Evolutionary conservation across 2,888 invertebrate genomes (phyloP).

Genomic region (Pseudococcus viburni): DNA sequence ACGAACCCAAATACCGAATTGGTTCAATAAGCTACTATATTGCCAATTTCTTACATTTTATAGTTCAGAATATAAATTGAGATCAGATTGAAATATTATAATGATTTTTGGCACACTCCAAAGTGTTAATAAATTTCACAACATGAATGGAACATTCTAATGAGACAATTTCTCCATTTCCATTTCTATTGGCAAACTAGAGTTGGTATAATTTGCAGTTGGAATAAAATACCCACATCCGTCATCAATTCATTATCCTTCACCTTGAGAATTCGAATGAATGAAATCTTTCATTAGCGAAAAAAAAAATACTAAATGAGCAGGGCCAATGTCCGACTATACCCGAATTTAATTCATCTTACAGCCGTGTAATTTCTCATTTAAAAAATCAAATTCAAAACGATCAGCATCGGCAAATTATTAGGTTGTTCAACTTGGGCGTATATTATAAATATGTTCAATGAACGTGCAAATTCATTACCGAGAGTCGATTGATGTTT

Average conservation of each 20-base stretch:
- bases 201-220: not conserved
- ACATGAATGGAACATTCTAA: not conserved
- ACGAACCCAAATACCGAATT: too few species aligned
- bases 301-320: not conserved
- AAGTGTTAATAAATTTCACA: not conserved
- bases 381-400: slow-evolving; percentile 17
- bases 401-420: not conserved
- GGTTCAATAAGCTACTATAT: too few species aligned
- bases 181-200: not conserved
- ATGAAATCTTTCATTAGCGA: slow-evolving; percentile 3
- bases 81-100: too few species aligned
- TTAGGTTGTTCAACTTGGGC: slow-evolving; percentile 34
- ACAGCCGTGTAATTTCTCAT: not conserved
- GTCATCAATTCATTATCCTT: not conserved
- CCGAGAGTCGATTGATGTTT: slow-evolving; percentile 24
- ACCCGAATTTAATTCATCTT: not conserved
- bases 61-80: too few species aligned
- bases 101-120: not conserved
- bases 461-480: slow-evolving; percentile 38
- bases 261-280: not conserved
- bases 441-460: not conserved
- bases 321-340: slow-evolving; percentile 14
- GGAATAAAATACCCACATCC: not conserved
- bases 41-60: too few species aligned
- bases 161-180: not conserved